Evolutionary conservation across 92 coral and sea anemone genomes (phyloP).

Genomic region (Epizoanthus rinbou): DNA sequence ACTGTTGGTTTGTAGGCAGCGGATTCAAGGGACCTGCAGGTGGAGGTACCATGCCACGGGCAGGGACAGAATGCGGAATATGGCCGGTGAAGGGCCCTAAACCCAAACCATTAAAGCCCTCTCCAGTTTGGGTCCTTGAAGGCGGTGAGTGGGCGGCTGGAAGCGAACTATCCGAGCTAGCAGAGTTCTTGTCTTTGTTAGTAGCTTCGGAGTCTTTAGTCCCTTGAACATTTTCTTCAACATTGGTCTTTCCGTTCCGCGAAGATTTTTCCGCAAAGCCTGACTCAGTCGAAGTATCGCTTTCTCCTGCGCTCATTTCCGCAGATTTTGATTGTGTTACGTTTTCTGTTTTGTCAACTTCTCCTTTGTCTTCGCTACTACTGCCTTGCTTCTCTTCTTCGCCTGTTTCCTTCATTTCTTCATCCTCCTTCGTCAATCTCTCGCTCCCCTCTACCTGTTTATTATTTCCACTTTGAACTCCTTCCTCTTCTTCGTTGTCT

Average conservation of each 20-base stretch:
- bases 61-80: not conserved
- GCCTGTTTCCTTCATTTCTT: not conserved
- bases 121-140: conserved; percentile 5
- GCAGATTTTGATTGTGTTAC: not conserved
- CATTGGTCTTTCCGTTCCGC: not conserved
- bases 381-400: not conserved
- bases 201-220: not conserved
- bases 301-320: not conserved
- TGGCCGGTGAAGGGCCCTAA: not conserved
- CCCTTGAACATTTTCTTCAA: not conserved
- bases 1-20: conserved; percentile 7
- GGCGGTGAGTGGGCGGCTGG: not conserved
- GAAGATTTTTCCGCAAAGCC: not conserved
- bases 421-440: not conserved
- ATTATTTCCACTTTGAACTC: not conserved
- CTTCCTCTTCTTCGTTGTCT: conserved; percentile 22
- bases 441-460: not conserved
- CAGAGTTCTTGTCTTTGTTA: not conserved
- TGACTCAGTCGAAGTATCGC: not conserved
- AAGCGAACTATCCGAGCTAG: conserved; percentile 4
- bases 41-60: conserved; percentile 27
- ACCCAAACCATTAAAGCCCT: not conserved
- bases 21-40: not conserved
- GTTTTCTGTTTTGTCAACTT: not conserved
- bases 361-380: not conserved